Evolutionary conservation across 2,888 invertebrate species (phyloP), one percentile per base, ranked within the genome.

Genomic region (Archips xylosteana): DNA sequence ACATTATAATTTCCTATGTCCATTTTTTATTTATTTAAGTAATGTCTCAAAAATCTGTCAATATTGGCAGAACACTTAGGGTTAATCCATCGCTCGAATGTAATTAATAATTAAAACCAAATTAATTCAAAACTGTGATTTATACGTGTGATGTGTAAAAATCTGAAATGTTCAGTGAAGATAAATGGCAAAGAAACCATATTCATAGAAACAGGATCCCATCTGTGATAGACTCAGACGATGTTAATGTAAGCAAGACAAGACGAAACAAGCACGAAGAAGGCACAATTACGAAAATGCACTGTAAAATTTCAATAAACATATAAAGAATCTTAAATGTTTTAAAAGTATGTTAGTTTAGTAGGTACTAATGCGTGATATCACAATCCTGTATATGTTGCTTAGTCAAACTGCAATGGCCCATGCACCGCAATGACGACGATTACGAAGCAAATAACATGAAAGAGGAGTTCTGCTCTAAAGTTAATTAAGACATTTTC

Each of bases 191-290:
- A 54, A 23, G 54, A 54, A 51, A n/a, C 15, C 12, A n/a, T n/a
- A 49, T 15, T 54, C 39, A 23, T 54, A 15, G 23, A 23, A 23
- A 54, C 9, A 54, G 15, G 9, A 23, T 8, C 0, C 45, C 45
- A 45, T 10, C 45, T 45, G 45, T 12, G 45, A 45, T 45, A 45
- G 12, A 3, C 0, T 45, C 39, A 59, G 34, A 32, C 6, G n/a
- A 60, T 13, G 34, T 32, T 64, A n/a, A 45, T 23, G 23, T 62
- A 49, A 47, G 32, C 13, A 47, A 32, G 32, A 4, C 6, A 39
- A 62, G 15, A 45, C 47, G 34, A 47, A 62, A 63, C 45, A 57
- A 63, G 39, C 57, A 72, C 62, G 36, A 72, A 72, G 62, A 57
- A 67, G 72, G 67, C 67, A 72, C 61, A 36, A n/a, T 47, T 10